Base-by-base conservation (phyloP, 2,888 invertebrate genomes). In the Drosophila lutescens region DNA sequence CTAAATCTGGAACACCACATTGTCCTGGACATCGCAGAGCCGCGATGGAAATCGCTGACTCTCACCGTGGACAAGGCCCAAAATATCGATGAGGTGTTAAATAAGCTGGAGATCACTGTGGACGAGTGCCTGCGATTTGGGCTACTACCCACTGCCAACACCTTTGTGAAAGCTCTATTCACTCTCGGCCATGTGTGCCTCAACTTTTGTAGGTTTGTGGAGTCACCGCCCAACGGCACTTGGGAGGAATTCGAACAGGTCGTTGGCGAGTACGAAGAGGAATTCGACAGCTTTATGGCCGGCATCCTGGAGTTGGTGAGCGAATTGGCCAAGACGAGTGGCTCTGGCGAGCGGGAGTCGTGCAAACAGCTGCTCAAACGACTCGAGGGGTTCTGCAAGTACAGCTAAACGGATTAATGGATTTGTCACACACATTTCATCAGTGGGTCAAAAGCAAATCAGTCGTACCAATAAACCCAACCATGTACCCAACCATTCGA, bases 111-210 rank as follows among this genome's bases (percentile, higher is more conserved):
- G 13, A 7, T 9, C 4, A 79, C 75, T 1, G 36, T 86, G 10
- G 56, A 80, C 0, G 57, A 69, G 1, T 68, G 68, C 10, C 38
- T 74, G 13, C 20, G 23, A 2, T 51, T 78, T 5, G 72, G 74
- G 8, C 69, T 85, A 2, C 55, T 73, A 30, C 63, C 70, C 2
- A 74, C 74, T 5, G 57, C 78, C n/a, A 30, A 54, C 13, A 74
- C 73, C 15, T 80, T 73, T 20, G 71, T 84, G 9, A 58, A 74
- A 4, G 57, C 84, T 2, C 15, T 85, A 6, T 80, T 53, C 15
- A 84, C 79, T 0, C 61, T 86, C 4, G 80, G 82, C 0, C 71
- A 79, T 10, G 59, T 79, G 20, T 85, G 85, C 17, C 76, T 85
- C 17, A 86, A 77, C 51, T 85, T 61, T n/a, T 68, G 76, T 12